A percentile compares a stretch with the other conserved stretches of the same genome.
Evolutionary conservation across 2,888 invertebrate genomes (phyloP).

Genomic region (Hypomecis atomaria): DNA sequence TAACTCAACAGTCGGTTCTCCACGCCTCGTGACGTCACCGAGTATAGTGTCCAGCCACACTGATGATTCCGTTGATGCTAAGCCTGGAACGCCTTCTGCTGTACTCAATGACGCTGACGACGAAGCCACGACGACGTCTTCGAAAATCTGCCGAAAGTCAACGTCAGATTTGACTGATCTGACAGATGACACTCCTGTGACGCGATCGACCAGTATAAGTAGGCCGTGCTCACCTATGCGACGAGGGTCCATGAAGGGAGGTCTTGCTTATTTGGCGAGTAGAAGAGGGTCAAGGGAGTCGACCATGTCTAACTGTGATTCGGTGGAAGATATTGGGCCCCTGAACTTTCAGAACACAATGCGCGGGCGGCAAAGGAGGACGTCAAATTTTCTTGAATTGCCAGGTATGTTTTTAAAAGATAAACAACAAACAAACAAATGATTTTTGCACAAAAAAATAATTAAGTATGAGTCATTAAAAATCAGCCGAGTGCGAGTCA

Average conservation of each 20-base stretch:
- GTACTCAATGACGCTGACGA: constrained; percentile 74
- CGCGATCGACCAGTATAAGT: constrained; percentile 85
- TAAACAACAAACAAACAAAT: too few species aligned
- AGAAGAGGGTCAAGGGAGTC: constrained; percentile 93
- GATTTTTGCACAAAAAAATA: too few species aligned
- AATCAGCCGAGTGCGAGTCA: too few species aligned
- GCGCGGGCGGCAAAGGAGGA: constrained; percentile 90
- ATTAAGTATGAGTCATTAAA: too few species aligned
- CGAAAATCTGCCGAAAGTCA: constrained; percentile 87
- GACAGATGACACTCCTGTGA: constrained; percentile 84
- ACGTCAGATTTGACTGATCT: constrained; percentile 90
- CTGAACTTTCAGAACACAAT: constrained; percentile 91
- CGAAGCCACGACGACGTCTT: constrained; percentile 75
- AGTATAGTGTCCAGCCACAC: constrained; percentile 81
- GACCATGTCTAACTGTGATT: constrained; percentile 87
- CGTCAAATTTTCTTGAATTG: constrained; percentile 94
- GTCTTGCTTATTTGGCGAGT: constrained; percentile 92
- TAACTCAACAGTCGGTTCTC: constrained; percentile 76
- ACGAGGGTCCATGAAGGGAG: constrained; percentile 88
- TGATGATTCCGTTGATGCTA: constrained; percentile 74
- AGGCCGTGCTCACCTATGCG: constrained; percentile 87
- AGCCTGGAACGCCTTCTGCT: constrained; percentile 74
- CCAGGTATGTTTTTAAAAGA: constrained; percentile 86
- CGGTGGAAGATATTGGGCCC: constrained; percentile 90
- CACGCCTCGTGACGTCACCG: constrained; percentile 73